These are phyloP conservation scores for Epirrita christyi DNA, from an alignment of 2,888 invertebrate species.

Conservation along the genomic window DNA sequence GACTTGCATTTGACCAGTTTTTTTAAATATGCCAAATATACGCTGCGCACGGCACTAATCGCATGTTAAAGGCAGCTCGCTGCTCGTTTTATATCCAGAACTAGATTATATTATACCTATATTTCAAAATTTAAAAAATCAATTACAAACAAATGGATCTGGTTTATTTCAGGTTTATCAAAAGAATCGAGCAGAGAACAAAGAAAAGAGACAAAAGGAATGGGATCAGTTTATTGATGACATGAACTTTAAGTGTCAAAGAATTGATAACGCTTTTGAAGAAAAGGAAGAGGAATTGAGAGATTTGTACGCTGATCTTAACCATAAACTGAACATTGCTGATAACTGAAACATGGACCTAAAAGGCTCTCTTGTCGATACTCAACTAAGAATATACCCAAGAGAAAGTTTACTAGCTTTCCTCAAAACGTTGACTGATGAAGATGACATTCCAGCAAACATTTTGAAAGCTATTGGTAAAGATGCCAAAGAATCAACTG, in stretches of 20 bases:
- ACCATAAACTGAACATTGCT: constrained; percentile 88
- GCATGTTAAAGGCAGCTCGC: no score
- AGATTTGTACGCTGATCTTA: constrained; percentile 90
- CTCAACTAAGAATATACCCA: constrained; percentile 87
- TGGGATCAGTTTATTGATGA: constrained; percentile 92
- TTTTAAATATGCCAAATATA: no score
- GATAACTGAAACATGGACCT: constrained; percentile 78
- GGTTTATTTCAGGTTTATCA: constrained; percentile 53
- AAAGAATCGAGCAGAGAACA: constrained; percentile 58
- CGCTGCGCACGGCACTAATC: no score
- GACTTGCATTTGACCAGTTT: no score
- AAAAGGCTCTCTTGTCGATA: constrained; percentile 86
- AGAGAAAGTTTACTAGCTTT: constrained; percentile 84
- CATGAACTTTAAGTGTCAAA: constrained; percentile 89
- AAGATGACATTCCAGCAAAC: constrained; percentile 79
- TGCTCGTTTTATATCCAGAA: no score
- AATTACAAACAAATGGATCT: no score
- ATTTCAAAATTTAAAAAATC: no score
- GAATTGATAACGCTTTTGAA: constrained; percentile 91
- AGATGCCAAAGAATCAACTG: constrained; percentile 37
- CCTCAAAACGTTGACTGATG: constrained; percentile 75
- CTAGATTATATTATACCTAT: no score
- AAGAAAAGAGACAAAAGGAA: constrained; percentile 76
- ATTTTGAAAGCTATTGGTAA: constrained; percentile 65
- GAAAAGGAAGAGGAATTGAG: constrained; percentile 91